Evolutionary conservation across 2,797 vertebrate species (phyloP), one percentile per base, ranked within the genome.

Genomic region (Pterois miles): DNA sequence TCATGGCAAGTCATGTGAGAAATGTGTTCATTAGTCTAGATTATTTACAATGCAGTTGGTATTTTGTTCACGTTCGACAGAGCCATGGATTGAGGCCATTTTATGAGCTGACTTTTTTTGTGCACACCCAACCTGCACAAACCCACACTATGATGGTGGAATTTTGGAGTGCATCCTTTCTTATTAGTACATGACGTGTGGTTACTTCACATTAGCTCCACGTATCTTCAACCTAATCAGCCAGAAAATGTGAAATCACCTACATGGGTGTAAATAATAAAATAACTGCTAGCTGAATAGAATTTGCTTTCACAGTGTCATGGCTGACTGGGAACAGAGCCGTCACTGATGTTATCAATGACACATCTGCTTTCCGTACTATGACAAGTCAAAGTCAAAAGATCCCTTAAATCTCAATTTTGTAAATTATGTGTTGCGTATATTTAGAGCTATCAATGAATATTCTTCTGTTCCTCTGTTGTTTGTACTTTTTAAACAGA

Each of bases 191-290:
- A 69, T 18, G n/a, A 56, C 0, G 0, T 33, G 16, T 31, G 13
- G 8, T 58, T 23, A 27, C n/a, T 7, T 67, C 33, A 43, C 23
- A 22, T 43, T 36, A 58, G 48, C 9, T 33, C 43, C 38, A 13
- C 54, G 58, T 63, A 48, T 58, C 62, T 59, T 72, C 11, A 36
- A 22, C 23, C 20, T 60, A 67, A 76, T 79, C 46, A 68, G 40
- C 20, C 34, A 57, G 67, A 78, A 50, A 52, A 16, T 9, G 27
- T 14, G 22, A 60, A 70, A 62, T 56, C 64, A 31, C 43, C 64
- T 22, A 38, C 4, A 71, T 6, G 64, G 29, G 7, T 69, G 72
- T 72, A 62, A 85, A 75, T 65, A 69, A 73, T 34, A 0, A 69
- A 69, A 25, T 8, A 0, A 66, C 6, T 34, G 16, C 57, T 29